Conservation (phyloP, 1,140 invertebrate species). For the Lysiphlebus fabarum region DNA sequence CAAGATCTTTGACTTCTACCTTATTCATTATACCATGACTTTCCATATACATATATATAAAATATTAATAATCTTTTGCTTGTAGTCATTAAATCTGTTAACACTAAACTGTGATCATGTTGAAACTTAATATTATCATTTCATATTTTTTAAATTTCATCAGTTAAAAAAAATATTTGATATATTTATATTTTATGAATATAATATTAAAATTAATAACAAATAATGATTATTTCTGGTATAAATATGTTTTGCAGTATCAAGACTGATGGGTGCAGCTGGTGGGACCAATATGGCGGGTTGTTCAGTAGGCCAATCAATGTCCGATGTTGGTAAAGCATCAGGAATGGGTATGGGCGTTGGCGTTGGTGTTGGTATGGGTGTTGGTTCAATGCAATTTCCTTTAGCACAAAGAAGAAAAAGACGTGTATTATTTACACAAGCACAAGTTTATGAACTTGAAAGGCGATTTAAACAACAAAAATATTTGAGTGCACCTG, state of each 20-base stretch:
- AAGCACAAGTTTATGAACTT: slow-evolving; percentile 96
- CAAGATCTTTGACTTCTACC: slow-evolving; percentile 8
- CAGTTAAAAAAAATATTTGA: background rate
- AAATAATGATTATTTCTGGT: slow-evolving; percentile 19
- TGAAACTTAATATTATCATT: background rate
- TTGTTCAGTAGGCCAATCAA: slow-evolving; percentile 68
- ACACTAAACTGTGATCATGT: no score
- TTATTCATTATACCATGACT: background rate
- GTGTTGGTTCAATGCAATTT: slow-evolving; percentile 87
- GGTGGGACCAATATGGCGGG: slow-evolving; percentile 64
- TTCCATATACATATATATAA: no score
- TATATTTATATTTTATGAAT: background rate
- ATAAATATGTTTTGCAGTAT: slow-evolving; percentile 68
- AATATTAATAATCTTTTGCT: slow-evolving; percentile 2
- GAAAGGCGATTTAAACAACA: slow-evolving; percentile 94
- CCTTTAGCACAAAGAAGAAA: slow-evolving; percentile 88
- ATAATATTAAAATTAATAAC: no score
- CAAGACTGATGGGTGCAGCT: slow-evolving; percentile 80
- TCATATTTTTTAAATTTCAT: no score
- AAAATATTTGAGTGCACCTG: slow-evolving; percentile 94
- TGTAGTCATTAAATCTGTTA: no score
- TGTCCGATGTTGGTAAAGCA: slow-evolving; percentile 75
- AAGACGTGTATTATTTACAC: slow-evolving; percentile 94
- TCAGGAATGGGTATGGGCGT: slow-evolving; percentile 59
- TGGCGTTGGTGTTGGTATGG: slow-evolving; percentile 71